Base-by-base conservation (phyloP, 2,113 vertebrate genomes). In the Hemibagrus wyckioides region DNA sequence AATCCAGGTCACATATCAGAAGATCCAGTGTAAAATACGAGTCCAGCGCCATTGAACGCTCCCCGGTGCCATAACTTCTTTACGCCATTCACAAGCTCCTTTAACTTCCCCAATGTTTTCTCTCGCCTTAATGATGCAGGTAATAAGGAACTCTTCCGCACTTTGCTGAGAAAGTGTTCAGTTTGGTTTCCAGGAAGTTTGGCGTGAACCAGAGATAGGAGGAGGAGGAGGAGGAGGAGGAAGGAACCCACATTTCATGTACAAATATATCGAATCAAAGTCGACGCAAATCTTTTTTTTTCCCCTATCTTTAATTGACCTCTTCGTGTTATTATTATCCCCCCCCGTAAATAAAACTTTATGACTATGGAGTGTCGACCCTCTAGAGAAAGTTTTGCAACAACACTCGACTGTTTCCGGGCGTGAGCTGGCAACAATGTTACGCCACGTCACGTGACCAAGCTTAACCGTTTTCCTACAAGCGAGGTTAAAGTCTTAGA, bases 1-100 rank as follows among this genome's bases (percentile, higher is more conserved):
- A 87, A 93, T 91, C 87, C 85, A 89, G 92, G 92, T 92, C 87
- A 92, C 91, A 89, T 91, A 83, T 90, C 89, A 92, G 73, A 84
- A 33, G 48, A 79, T 83, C 82, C 3, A 54, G 81, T 77, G 79
- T 54, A 69, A 76, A 85, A 44, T 41, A 39, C 77, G 86, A 88
- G 84, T 83, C 85, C 89, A 86, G 69, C 89, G 90, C 85, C 85
- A 86, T 48, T 87, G 75, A 85, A 83, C 30, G 75, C 80, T 52
- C 52, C 19, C 65, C 82, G 83, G 14, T 28, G 10, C 54, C 19
- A 23, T 41, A 41, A 73, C 69, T 41, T 73, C n/a, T 9, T 63
- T 23, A 71, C 69, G 36, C 69, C 69, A 36, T 73, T 41, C 39
- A 23, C 2, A 9, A 48, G 44, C 44, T n/a, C 28, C 25, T 33